Conservation (phyloP, 2,888 invertebrate species). For the Nymphalis urticae region DNA sequence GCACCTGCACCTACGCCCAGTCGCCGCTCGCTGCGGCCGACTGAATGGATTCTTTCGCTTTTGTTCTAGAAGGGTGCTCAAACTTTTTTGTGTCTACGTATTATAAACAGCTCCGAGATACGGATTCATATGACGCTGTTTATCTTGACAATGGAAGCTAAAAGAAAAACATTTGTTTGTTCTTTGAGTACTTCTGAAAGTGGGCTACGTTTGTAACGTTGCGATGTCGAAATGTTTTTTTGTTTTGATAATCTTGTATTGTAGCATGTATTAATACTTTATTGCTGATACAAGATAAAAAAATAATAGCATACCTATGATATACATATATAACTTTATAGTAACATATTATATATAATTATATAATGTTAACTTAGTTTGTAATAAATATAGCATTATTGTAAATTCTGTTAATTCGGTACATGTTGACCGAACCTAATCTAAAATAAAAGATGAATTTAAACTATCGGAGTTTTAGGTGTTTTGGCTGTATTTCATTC, state of each 20-base stretch:
- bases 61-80: constrained; percentile 36
- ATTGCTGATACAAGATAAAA: no score
- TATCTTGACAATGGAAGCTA: constrained; percentile 26
- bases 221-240: neutral
- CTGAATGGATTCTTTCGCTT: constrained; percentile 33
- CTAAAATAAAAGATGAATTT: no score
- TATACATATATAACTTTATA: no score
- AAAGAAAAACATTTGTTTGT: constrained; percentile 21
- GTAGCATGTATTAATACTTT: neutral
- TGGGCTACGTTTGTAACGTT: constrained; percentile 8
- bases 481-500: no score
- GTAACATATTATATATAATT: no score
- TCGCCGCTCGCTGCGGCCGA: constrained; percentile 15
- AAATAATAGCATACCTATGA: no score
- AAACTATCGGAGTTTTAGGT: no score
- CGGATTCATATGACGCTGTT: constrained; percentile 11
- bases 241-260: neutral
- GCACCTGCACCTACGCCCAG: constrained; percentile 9
- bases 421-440: no score
- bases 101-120: constrained; percentile 19
- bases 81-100: constrained; percentile 25
- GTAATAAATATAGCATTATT: no score
- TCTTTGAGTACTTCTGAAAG: constrained; percentile 12
- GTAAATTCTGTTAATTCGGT: no score
- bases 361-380: no score